Percentiles rank a stretch among this genome's conserved stretches.
Conservation (phyloP, 2,797 vertebrate genomes). For the Arnoldichthys spilopterus region DNA sequence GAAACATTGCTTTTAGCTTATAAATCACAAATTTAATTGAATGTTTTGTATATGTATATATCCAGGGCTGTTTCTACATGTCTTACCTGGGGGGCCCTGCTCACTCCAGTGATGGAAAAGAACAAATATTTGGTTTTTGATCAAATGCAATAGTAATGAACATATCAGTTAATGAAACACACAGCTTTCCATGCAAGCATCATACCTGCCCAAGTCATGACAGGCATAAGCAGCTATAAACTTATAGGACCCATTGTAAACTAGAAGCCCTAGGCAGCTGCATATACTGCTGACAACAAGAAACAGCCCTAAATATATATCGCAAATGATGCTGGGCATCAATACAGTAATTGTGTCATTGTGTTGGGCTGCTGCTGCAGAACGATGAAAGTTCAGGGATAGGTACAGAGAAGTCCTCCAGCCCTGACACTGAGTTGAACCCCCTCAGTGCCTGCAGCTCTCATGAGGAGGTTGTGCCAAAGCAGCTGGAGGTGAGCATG, state of each 20-base stretch:
- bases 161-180: not conserved
- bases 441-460: constrained; percentile 62
- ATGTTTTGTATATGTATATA: not conserved
- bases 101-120: no score
- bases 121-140: no score
- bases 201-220: not conserved
- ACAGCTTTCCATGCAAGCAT: not conserved
- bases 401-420: constrained; percentile 56
- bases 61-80: not conserved
- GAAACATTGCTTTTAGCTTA: not conserved
- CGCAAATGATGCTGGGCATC: constrained; percentile 3
- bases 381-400: constrained; percentile 58
- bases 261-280: not conserved
- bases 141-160: no score
- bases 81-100: no score
- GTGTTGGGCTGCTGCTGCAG: constrained; percentile 51
- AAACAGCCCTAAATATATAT: not conserved
- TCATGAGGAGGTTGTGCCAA: constrained; percentile 46
- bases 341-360: constrained; percentile 52
- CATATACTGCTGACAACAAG: not conserved
- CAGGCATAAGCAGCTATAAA: not conserved
- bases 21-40: not conserved
- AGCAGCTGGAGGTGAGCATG: constrained; percentile 50
- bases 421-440: constrained; percentile 65
- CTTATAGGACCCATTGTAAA: not conserved